Evolutionary conservation across 2,888 invertebrate species (phyloP).

Genomic region (Euplexia lucipara): DNA sequence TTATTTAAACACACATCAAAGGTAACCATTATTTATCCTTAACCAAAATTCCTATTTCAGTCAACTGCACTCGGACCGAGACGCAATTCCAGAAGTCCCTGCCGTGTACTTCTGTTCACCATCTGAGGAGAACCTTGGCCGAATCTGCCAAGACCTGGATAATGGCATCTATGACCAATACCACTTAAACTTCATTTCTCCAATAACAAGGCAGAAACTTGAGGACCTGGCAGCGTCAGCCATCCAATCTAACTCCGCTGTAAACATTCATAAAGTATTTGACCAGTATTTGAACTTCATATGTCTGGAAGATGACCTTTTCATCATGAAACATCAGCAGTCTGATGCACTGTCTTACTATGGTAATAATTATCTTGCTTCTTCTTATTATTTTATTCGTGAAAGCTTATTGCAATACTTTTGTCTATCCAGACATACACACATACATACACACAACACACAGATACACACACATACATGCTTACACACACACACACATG

Average conservation of each 20-base stretch:
- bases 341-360: conserved; percentile 98
- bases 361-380: too few species aligned
- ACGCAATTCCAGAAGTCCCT: conserved; percentile 99
- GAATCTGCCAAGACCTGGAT: conserved; percentile 97
- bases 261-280: conserved; percentile 98
- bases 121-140: conserved; percentile 98
- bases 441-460: too few species aligned
- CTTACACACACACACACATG: too few species aligned
- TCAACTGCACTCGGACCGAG: conserved; percentile 96
- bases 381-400: too few species aligned
- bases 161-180: conserved; percentile 98
- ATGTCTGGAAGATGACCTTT: conserved; percentile 99
- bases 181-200: conserved; percentile 99
- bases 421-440: too few species aligned
- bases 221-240: conserved; percentile 99
- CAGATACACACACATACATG: too few species aligned
- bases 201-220: conserved; percentile 97
- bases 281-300: conserved; percentile 99
- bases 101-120: conserved; percentile 99
- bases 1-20: too few species aligned
- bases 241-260: conserved; percentile 97
- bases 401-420: too few species aligned
- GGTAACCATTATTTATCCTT: background rate
- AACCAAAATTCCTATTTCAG: conserved; percentile 82
- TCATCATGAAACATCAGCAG: conserved; percentile 97